Conservation (phyloP, 2,888 invertebrate genomes). For the Hipparchia semele region DNA sequence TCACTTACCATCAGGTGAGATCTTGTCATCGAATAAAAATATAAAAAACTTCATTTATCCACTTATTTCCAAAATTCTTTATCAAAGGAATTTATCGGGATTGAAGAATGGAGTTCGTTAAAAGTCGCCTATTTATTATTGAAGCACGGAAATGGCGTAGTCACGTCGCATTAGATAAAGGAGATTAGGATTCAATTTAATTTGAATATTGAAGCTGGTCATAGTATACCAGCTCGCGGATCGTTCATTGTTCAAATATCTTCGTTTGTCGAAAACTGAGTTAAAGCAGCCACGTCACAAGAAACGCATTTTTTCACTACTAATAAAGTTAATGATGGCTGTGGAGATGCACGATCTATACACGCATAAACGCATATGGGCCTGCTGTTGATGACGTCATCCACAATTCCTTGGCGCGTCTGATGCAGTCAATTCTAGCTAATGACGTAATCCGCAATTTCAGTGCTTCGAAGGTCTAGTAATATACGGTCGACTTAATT, state of each 20-base stretch:
- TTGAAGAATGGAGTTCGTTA: constrained; percentile 3
- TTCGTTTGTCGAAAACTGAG: too few relatives aligned
- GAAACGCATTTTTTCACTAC: too few relatives aligned
- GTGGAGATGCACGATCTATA: neutral
- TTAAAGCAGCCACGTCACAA: too few relatives aligned
- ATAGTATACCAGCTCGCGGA: too few relatives aligned
- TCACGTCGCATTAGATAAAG: constrained; percentile 4
- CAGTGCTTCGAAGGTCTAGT: neutral
- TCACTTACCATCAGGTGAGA: too few relatives aligned
- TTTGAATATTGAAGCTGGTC: neutral
- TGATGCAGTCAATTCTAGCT: neutral
- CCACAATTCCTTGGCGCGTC: neutral
- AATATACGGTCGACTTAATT: neutral
- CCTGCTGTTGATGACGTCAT: neutral
- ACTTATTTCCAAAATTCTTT: neutral
- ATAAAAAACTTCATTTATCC: neutral
- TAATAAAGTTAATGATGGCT: neutral
- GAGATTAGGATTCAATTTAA: neutral
- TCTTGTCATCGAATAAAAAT: too few relatives aligned
- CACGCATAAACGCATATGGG: too few relatives aligned
- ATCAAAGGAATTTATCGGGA: constrained; percentile 2
- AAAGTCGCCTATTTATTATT: constrained; percentile 8
- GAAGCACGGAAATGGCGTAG: neutral
- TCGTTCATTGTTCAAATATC: too few relatives aligned
- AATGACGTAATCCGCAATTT: neutral